Evolutionary conservation across 2,888 invertebrate genomes (phyloP).

Genomic region (Drosophila flavopinicola): DNA sequence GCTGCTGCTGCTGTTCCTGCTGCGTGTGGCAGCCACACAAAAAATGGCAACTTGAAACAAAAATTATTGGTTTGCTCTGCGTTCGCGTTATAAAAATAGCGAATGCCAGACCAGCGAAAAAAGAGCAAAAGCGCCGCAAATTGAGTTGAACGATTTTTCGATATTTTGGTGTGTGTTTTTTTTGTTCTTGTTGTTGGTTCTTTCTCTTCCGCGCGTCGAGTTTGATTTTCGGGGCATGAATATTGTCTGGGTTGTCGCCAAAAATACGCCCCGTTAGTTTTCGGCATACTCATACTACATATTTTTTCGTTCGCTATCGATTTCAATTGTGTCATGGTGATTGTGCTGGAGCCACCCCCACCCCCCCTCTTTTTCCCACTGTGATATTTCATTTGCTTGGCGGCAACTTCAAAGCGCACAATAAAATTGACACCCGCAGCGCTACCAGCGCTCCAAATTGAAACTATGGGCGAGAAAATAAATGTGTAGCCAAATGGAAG

Average conservation of each 20-base stretch:
- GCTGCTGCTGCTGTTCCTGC: conserved; percentile 33
- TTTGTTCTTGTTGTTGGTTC: conserved; percentile 1
- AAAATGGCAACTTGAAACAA: conserved; percentile 66
- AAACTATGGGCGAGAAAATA: conserved; percentile 73
- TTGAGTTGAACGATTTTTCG: conserved; percentile 68
- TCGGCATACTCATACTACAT: conserved; percentile 33
- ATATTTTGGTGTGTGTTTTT: conserved; percentile 2
- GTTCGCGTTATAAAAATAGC: conserved; percentile 41
- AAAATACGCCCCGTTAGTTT: conserved; percentile 63
- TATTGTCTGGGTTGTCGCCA: conserved; percentile 10
- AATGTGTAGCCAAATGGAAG: conserved; percentile 76
- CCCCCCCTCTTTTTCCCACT: not conserved
- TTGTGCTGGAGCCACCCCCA: conserved; percentile 19
- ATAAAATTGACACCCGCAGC: conserved; percentile 78
- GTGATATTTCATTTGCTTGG: conserved; percentile 33
- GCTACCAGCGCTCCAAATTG: conserved; percentile 59
- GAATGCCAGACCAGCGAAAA: conserved; percentile 34
- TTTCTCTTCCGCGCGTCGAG: not conserved
- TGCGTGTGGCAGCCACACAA: conserved; percentile 62
- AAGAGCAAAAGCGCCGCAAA: conserved; percentile 47
- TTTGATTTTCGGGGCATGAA: conserved; percentile 2
- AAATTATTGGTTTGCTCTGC: conserved; percentile 68
- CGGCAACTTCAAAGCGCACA: conserved; percentile 70
- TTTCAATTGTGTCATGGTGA: conserved; percentile 71
- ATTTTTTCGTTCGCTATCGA: conserved; percentile 57